Evolutionary conservation across 2,888 invertebrate species (phyloP), one percentile per base, ranked within the genome.

Genomic region (Parochlus steinenii): DNA sequence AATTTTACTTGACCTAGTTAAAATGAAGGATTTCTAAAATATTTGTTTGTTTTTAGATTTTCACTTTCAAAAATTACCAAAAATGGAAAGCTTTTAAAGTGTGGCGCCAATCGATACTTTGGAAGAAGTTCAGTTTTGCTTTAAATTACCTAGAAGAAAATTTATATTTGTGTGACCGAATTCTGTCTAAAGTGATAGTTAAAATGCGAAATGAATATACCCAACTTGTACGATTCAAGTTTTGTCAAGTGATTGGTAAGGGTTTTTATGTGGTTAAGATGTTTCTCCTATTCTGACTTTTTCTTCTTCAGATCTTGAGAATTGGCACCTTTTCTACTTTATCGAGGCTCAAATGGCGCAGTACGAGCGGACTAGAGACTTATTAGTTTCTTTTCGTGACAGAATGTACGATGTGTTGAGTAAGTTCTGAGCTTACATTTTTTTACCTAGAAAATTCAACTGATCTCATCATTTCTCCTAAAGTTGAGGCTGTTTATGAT

Each of bases 1-100:
- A 28, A 30, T 16, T n/a, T 31, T 7, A 16, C 11, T 4, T 19
- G 4, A 8, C 15, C 2, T 22, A 11, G 23, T 22, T 22, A 22
- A 8, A 22, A 22, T 8, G 10, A 8, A 7, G 23, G 23, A 22
- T 8, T 8, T 8, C 10, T 22, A 22, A n/a, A n/a, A n/a, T n/a
- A n/a, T 7, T 8, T 31, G 6, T 4, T 51, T 53, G 28, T 35
- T 44, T 46, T 6, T 52, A 71, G 63, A 75, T 80, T 29, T 73
- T 69, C 43, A 69, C 71, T 30, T 80, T 81, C 50, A 64, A 61
- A 29, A 59, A 69, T 18, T 81, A 74, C 48, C 67, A 75, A 10
- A 63, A 69, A 40, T 80, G 80, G 79, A 81, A 87, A 56, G 74
- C 78, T 1, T 83, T 85, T 52, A 76, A 72, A 47, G 70, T 77